Conservation (phyloP, 2,888 invertebrate genomes). For the Parnassius orleans region DNA sequence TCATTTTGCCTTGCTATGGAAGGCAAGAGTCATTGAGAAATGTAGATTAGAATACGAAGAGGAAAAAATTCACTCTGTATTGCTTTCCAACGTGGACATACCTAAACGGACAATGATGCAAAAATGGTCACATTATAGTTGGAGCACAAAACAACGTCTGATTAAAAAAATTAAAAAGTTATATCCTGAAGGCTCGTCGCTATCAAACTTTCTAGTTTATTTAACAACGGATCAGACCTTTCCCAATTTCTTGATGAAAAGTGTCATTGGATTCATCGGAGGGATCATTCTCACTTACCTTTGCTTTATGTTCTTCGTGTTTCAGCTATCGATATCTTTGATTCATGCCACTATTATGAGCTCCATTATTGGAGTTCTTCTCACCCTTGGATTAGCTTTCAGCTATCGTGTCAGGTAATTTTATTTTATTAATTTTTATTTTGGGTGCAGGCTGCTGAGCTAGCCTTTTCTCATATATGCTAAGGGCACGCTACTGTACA, state of each 20-base stretch:
- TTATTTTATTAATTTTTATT: not conserved
- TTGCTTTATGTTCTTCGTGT: constrained; percentile 84
- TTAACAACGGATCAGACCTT: constrained; percentile 71
- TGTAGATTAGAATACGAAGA: constrained; percentile 71
- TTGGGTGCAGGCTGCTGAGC: too few relatives aligned
- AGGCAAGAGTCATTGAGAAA: constrained; percentile 76
- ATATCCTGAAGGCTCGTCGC: constrained; percentile 60
- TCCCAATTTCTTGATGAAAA: constrained; percentile 82
- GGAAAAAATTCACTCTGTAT: constrained; percentile 80
- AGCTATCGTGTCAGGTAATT: constrained; percentile 72
- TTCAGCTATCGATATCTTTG: constrained; percentile 83
- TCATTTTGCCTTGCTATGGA: constrained; percentile 78
- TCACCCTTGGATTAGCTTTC: constrained; percentile 85
- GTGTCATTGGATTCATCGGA: constrained; percentile 83
- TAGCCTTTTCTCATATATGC: too few relatives aligned
- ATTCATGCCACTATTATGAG: constrained; percentile 82
- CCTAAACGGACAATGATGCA: constrained; percentile 66
- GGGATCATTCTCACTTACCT: constrained; percentile 84
- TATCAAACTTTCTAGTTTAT: constrained; percentile 53
- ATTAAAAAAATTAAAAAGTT: constrained; percentile 55
- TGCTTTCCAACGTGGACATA: constrained; percentile 60
- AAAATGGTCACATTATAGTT: constrained; percentile 70
- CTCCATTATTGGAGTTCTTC: constrained; percentile 81
- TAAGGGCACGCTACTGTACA: too few relatives aligned
- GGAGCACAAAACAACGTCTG: constrained; percentile 58